These are phyloP conservation scores for Microhierax caerulescens DNA, from an alignment of 2,797 vertebrate genomes.

Conservation along the genomic window DNA sequence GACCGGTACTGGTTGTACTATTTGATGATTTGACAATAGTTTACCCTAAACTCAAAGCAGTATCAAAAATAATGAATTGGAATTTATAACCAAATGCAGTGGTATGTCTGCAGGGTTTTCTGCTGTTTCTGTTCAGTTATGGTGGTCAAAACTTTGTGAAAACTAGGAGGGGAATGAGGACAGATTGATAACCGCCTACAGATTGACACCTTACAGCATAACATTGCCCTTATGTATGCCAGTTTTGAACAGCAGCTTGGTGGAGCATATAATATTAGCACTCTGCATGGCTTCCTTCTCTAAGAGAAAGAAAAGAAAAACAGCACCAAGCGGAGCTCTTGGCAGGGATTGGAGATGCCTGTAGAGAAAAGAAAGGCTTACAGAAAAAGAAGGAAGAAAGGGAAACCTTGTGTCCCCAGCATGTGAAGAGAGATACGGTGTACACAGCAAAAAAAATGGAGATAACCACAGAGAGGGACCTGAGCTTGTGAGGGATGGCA, in stretches of 20 bases:
- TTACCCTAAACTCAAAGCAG: neutral
- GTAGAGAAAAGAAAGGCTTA: neutral
- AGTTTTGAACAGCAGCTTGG: slow-evolving; percentile 1
- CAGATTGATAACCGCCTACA: neutral
- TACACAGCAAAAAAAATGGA: neutral
- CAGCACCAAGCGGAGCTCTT: neutral
- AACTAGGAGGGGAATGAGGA: neutral
- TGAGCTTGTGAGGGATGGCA: neutral
- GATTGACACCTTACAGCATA: neutral
- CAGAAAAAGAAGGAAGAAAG: neutral
- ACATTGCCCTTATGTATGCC: neutral
- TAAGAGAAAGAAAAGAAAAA: neutral
- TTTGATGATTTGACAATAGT: neutral
- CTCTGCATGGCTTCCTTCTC: neutral
- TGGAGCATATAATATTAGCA: neutral
- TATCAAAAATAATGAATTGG: neutral
- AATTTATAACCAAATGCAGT: neutral
- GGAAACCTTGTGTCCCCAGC: neutral
- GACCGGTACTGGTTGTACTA: neutral
- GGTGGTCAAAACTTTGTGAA: neutral
- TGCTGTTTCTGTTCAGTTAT: neutral
- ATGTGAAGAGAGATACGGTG: fast-evolving
- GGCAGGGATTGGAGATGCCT: neutral
- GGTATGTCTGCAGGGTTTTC: neutral
- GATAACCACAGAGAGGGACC: neutral